Evolutionary conservation across 2,797 vertebrate genomes (phyloP), one percentile per base, ranked within the genome.

Genomic region (Masticophis lateralis): DNA sequence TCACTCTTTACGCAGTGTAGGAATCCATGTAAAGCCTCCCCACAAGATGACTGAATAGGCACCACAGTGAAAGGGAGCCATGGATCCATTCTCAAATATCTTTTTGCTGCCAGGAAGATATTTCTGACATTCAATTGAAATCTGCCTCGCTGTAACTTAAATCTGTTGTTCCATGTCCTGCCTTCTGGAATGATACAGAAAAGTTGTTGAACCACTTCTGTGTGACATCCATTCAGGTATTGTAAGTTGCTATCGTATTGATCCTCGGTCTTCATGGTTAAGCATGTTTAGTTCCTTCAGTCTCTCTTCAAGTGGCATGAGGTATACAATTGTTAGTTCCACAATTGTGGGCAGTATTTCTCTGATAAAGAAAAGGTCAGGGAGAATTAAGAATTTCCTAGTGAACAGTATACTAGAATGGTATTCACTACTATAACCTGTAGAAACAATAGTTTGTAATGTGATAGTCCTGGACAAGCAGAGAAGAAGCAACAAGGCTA

Each of bases 401-500:
- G 53, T 1, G 5, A 14, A 22, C 55, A 51, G 47, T 32, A 20
- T 1, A 14, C 66, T 32, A 61, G 3, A 28, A 61, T 61, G 60
- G 25, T 61, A 69, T 16, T 69, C 25, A 2, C 63, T 51, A n/a
- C 37, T 28, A 28, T 47, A 0, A 0, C 51, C 91, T 22, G 16
- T 83, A 61, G 22, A n/a, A 79, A 47, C 27, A 37, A 18, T 69
- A 27, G 25, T 92, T 74, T 51, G 20, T 66, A 18, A 59, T 16
- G 63, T 88, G 55, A 86, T 86, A 92, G 60, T 0, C 28, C 37
- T 93, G 79, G 91, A 53, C 16, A 7, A 96, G 86, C 14, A 18
- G 28, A 25, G 32, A 61, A 37, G 95, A 92, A 69, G 51, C 79
- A 79, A 88, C 57, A 86, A 66, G 86, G 94, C 86, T 60, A 91